Evolutionary conservation across 1,140 invertebrate genomes (phyloP).

Genomic region (Tetranychus urticae): DNA sequence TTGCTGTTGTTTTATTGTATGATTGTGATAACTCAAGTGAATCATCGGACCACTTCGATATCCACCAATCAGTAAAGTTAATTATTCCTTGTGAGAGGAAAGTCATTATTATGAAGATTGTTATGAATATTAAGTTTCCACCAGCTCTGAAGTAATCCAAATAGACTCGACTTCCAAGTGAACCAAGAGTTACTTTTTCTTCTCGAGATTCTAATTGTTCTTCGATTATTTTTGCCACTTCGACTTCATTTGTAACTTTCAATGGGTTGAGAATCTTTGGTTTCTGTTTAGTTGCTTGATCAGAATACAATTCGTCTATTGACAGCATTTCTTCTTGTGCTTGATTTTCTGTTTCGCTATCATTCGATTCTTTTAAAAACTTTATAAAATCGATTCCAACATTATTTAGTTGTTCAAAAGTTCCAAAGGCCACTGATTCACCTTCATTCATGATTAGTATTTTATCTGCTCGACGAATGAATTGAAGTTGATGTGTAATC

Average conservation of each 20-base stretch:
- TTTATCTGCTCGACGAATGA: slow-evolving; percentile 32
- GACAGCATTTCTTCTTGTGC: not conserved
- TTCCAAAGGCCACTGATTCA: slow-evolving; percentile 10
- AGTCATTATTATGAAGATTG: not conserved
- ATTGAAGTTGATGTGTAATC: slow-evolving; percentile 45
- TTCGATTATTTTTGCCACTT: not conserved
- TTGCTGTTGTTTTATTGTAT: too few species aligned
- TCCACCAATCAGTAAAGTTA: too few species aligned
- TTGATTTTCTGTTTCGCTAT: too few species aligned
- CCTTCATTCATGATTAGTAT: slow-evolving; percentile 50
- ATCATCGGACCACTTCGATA: too few species aligned
- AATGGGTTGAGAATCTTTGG: not conserved
- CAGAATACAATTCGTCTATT: not conserved
- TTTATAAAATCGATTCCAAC: too few species aligned
- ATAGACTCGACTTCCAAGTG: not conserved
- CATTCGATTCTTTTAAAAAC: too few species aligned
- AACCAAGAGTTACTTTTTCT: not conserved
- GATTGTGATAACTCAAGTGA: too few species aligned
- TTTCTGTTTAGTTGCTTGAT: not conserved
- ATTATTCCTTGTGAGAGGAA: slow-evolving; percentile 12
- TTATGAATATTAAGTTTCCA: not conserved
- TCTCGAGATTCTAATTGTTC: not conserved
- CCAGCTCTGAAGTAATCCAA: not conserved
- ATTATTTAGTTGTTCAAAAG: not conserved
- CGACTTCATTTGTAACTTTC: not conserved